phyloP scores from a whole-genome alignment of 1,140 invertebrate species.

The Diachasma alloeum region DNA sequence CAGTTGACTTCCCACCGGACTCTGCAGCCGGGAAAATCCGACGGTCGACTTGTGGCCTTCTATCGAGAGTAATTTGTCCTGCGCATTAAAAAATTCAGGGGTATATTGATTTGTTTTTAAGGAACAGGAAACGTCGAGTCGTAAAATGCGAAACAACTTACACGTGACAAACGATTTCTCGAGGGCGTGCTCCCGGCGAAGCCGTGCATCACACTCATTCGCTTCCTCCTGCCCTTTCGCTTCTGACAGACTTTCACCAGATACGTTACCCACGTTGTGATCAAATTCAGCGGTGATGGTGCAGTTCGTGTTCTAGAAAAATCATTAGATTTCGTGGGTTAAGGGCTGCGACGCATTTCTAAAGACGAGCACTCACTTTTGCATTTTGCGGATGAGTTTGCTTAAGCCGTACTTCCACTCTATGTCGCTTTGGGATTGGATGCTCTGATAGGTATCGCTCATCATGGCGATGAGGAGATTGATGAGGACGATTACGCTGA shows the following conservation, averaged over 20 bases:
- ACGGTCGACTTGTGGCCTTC: constrained; percentile 35
- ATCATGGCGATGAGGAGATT: constrained; percentile 99
- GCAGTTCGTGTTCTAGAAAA: constrained; percentile 85
- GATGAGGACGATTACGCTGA: constrained; percentile 97
- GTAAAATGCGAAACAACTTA: constrained; percentile 24
- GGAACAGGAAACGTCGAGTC: too few relatives aligned
- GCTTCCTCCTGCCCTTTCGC: constrained; percentile 31
- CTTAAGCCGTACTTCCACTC: constrained; percentile 99
- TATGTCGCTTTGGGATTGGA: constrained; percentile 98
- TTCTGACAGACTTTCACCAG: constrained; percentile 68
- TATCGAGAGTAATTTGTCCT: constrained; percentile 17
- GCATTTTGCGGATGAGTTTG: constrained; percentile 99
- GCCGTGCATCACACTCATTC: constrained; percentile 46
- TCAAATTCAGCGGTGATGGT: constrained; percentile 94
- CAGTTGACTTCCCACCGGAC: constrained; percentile 79
- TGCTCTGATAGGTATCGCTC: constrained; percentile 99
- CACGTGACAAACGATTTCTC: constrained; percentile 41
- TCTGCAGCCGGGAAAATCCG: constrained; percentile 66
- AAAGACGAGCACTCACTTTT: constrained; percentile 61
- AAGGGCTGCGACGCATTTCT: neutral
- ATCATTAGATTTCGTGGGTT: neutral
- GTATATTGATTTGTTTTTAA: neutral
- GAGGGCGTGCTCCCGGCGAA: constrained; percentile 37
- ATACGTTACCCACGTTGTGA: constrained; percentile 90
- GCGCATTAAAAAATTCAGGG: neutral